Conservation (phyloP, 2,888 invertebrate species). For the Drosophila quasianomalipes region DNA sequence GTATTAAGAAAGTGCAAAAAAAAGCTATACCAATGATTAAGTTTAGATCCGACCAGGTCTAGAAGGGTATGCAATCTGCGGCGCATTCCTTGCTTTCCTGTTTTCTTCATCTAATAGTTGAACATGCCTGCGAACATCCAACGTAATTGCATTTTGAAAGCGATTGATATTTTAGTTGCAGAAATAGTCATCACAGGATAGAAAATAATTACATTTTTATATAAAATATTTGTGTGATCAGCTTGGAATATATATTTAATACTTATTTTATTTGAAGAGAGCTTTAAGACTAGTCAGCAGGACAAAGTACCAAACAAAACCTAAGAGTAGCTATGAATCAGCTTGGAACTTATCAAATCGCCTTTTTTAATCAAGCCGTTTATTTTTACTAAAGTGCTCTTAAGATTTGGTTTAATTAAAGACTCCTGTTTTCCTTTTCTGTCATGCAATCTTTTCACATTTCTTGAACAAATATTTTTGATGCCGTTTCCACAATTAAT, state of each 20-base stretch:
- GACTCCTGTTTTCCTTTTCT: background rate
- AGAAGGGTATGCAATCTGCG: background rate
- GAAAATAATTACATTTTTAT: background rate
- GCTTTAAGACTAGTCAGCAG: background rate
- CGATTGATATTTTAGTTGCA: background rate
- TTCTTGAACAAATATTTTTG: conserved; percentile 10
- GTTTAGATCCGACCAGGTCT: background rate
- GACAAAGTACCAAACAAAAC: background rate
- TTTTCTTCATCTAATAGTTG: background rate
- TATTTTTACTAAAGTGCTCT: background rate
- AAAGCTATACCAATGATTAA: background rate
- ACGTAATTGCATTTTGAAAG: conserved; percentile 8
- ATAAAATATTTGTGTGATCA: background rate
- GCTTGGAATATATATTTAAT: background rate
- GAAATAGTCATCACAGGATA: background rate
- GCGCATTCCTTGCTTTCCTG: no score
- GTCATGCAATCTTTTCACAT: background rate
- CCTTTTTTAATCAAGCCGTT: background rate
- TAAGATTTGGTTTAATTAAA: background rate
- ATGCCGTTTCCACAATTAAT: background rate
- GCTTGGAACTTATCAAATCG: background rate
- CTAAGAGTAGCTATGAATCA: background rate
- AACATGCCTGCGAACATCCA: background rate
- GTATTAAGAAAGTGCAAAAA: background rate
- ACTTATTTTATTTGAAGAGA: background rate